Conservation (phyloP, 37 sponge, comb jelly and placozoan genomes). For the Oopsacas minuta region DNA sequence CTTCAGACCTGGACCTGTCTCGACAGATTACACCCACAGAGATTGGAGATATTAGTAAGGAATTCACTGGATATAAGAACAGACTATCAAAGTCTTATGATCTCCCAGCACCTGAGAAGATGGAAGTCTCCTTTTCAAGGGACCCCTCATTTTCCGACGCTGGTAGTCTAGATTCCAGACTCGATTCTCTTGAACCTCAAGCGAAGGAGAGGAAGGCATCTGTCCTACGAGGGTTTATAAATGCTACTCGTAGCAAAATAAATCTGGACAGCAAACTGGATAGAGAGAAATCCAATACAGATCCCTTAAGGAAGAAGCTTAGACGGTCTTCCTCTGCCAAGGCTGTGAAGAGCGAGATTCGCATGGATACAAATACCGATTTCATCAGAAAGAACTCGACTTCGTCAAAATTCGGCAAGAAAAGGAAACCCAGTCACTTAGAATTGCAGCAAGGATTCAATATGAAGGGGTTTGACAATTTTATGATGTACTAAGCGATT, state of each 20-base stretch:
- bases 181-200: not conserved
- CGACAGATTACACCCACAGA: not conserved
- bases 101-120: not conserved
- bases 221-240: not conserved
- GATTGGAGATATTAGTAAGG: not conserved
- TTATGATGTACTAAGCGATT: constrained; percentile 4
- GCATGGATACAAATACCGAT: not conserved
- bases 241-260: not conserved
- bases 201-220: not conserved
- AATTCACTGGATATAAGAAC: not conserved
- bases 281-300: constrained; percentile 1
- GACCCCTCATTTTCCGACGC: not conserved
- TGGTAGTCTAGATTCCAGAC: not conserved
- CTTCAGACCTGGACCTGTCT: constrained; percentile 19
- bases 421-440: constrained; percentile 17
- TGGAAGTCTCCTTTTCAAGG: not conserved
- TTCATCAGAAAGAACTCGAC: not conserved
- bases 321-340: not conserved
- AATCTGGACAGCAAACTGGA: not conserved
- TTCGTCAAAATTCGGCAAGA: not conserved
- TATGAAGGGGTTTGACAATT: constrained; percentile 4
- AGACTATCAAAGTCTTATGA: not conserved
- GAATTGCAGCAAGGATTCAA: constrained; percentile 10
- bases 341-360: not conserved
- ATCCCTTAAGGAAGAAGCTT: not conserved